phyloP scores from a whole-genome alignment of 2,888 invertebrate genomes.

The Mylabris sibirica region DNA sequence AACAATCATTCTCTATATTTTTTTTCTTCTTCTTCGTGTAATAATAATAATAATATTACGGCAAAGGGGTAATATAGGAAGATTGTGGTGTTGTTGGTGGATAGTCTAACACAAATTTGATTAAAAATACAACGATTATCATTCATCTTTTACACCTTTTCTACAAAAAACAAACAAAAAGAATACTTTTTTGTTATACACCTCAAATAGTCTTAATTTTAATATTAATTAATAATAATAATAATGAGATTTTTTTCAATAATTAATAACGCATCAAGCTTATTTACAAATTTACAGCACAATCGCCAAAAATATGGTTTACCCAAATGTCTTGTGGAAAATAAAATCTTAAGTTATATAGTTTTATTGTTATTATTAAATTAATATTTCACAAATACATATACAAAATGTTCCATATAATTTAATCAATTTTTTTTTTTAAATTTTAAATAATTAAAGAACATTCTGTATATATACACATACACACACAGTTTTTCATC shows the following conservation, averaged over 20 bases:
- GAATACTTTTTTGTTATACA: not conserved
- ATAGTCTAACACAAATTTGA: not conserved
- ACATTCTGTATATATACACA: too few relatives aligned
- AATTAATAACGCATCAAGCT: conserved; percentile 16
- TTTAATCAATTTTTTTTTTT: too few relatives aligned
- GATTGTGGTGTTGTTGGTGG: too few relatives aligned
- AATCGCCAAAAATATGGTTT: conserved; percentile 24
- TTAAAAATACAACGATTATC: conserved; percentile 14
- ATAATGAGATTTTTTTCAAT: too few relatives aligned
- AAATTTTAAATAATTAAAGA: too few relatives aligned
- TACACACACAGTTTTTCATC: not conserved
- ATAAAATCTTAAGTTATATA: conserved; percentile 5
- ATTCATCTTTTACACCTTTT: not conserved
- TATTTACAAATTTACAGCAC: conserved; percentile 37
- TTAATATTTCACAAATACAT: not conserved
- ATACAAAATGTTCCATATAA: not conserved
- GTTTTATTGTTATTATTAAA: not conserved
- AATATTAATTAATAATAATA: conserved; percentile 11
- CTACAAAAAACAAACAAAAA: conserved; percentile 2
- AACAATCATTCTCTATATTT: conserved; percentile 6
- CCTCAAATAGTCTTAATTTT: conserved; percentile 7
- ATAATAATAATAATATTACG: not conserved
- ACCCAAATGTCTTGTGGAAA: conserved; percentile 31
- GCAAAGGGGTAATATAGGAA: too few relatives aligned
- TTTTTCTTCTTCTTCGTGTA: conserved; percentile 7